These are phyloP conservation scores for Girardinus metallicus DNA, from an alignment of 2,797 vertebrate species.

Conservation along the genomic window DNA sequence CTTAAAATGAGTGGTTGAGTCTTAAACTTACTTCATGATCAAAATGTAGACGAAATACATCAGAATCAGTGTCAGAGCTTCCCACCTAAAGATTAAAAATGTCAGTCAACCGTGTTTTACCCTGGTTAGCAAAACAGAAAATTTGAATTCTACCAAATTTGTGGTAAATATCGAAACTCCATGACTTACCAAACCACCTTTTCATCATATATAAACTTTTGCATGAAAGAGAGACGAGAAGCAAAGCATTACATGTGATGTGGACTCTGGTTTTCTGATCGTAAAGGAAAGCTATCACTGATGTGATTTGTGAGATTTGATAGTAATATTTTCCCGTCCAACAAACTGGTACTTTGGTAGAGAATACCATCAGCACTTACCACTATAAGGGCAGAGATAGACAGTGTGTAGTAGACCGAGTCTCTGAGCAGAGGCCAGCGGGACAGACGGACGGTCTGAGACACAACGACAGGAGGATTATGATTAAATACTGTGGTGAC, in stretches of 20 bases:
- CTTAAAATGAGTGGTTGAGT: neutral
- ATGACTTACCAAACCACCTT: slow-evolving; percentile 89
- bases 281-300: neutral
- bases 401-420: slow-evolving; percentile 90
- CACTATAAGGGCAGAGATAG: slow-evolving; percentile 89
- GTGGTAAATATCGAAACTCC: neutral
- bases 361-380: slow-evolving; percentile 71
- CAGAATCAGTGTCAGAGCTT: slow-evolving; percentile 88
- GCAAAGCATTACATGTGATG: too few relatives aligned
- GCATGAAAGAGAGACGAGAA: slow-evolving; percentile 43
- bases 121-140: neutral
- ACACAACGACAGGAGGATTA: neutral
- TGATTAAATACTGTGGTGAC: neutral
- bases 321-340: neutral
- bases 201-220: slow-evolving; percentile 94
- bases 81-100: slow-evolving; percentile 84
- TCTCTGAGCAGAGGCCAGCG: slow-evolving; percentile 93
- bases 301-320: neutral
- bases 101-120: neutral
- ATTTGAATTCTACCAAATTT: neutral
- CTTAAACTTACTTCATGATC: slow-evolving; percentile 93
- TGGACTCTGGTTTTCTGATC: slow-evolving; percentile 1
- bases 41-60: slow-evolving; percentile 93
- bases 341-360: neutral
- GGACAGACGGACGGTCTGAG: slow-evolving; percentile 72